Evolutionary conservation across 2,797 vertebrate genomes (phyloP), one percentile per base, ranked within the genome.

Genomic region (Chanos chanos): DNA sequence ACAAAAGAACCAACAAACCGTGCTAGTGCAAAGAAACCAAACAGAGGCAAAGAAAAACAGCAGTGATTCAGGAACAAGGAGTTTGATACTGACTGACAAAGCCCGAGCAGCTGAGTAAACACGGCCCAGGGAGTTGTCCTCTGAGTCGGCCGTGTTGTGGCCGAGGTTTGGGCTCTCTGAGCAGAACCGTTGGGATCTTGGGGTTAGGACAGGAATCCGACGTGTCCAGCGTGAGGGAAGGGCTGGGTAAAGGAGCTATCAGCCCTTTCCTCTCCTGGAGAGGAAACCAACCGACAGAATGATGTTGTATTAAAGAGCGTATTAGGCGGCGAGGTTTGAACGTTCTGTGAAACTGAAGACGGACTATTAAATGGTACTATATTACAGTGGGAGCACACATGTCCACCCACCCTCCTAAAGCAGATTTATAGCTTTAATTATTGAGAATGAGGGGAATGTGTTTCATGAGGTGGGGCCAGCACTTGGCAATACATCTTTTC

Each of bases 71-170:
- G 71, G 66, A 86, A 65, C 74, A 72, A 79, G 72, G 54, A 72
- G 74, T 54, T 68, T 71, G 71, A 80, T 79, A 68, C 47, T 41
- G 69, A 30, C 56, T 79, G 79, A 78, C 73, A 83, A 87, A 88
- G 79, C 79, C 65, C 22, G 53, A 16, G 61, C 86, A 91, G 85
- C 88, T 88, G 87, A 85, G 83, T 85, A 86, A 89, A 89, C 86
- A 89, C 25, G 10, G 56, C 59, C 3, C 30, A 68, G 84, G 86
- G 84, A 83, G 84, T 77, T 66, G 83, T 81, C 81, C 77, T 81
- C 68, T 68, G n/a, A n/a, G n/a, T n/a, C 54, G 63, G 73, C 66
- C 51, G 61, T 66, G 78, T 74, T 82, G 80, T 82, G 79, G 73
- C 76, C 75, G 73, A 76, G 77, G 73, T 77, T 76, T 73, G 71